phyloP scores from a whole-genome alignment of 2,797 vertebrate species.

The Acanthornis magna region DNA sequence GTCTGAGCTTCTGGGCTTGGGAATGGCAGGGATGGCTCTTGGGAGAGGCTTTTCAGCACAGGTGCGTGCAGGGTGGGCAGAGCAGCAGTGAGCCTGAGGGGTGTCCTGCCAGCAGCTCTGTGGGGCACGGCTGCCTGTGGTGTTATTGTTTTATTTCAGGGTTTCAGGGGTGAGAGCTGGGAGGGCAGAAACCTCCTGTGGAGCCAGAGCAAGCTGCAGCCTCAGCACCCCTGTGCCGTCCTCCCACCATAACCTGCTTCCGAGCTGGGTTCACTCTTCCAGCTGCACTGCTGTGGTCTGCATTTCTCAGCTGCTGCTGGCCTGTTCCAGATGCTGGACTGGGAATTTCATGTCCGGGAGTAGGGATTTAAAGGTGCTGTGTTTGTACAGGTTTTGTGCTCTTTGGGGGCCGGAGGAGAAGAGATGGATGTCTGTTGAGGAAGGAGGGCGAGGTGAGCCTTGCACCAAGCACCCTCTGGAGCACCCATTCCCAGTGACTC shows the following conservation, averaged over 20 bases:
- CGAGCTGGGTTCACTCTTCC: not conserved
- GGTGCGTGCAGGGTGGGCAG: not conserved
- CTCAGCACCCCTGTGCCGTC: fast-evolving
- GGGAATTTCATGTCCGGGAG: not conserved
- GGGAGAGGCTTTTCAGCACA: not conserved
- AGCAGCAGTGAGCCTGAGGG: not conserved
- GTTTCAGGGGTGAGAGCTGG: not conserved
- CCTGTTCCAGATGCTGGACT: not conserved
- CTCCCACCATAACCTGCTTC: not conserved
- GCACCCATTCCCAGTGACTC: not conserved
- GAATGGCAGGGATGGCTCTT: not conserved
- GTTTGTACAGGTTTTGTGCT: not conserved
- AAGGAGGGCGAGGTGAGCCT: not conserved
- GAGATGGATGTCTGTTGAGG: not conserved
- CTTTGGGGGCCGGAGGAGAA: not conserved
- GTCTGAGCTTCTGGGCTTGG: not conserved
- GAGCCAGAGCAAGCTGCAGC: not conserved
- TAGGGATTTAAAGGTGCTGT: not conserved
- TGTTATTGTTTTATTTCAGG: not conserved
- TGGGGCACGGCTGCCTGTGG: not conserved
- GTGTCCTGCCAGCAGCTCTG: not conserved
- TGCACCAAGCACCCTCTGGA: not conserved
- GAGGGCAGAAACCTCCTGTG: not conserved
- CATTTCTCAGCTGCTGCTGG: not conserved
- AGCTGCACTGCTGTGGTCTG: not conserved